These are phyloP conservation scores for Microctonus hyperodae DNA, from an alignment of 2,888 invertebrate species.

Conservation along the genomic window DNA sequence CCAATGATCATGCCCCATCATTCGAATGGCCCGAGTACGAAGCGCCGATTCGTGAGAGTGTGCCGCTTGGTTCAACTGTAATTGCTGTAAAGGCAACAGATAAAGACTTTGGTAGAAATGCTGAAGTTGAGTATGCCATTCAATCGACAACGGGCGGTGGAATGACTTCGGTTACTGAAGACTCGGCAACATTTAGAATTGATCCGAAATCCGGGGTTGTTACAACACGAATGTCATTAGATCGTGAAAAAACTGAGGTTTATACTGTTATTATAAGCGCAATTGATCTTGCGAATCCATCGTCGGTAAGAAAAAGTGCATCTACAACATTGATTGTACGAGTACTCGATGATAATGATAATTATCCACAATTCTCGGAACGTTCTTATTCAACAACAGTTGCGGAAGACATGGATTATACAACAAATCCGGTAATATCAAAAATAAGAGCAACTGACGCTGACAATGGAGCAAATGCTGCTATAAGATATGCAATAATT, in stretches of 20 bases:
- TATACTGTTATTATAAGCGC: slow-evolving; percentile 88
- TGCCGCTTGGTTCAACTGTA: slow-evolving; percentile 86
- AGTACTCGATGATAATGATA: slow-evolving; percentile 90
- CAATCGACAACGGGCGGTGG: slow-evolving; percentile 75
- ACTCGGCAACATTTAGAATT: slow-evolving; percentile 82
- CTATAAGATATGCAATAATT: slow-evolving; percentile 92
- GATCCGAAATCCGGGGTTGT: slow-evolving; percentile 87
- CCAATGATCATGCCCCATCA: slow-evolving; percentile 92
- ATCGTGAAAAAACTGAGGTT: slow-evolving; percentile 85
- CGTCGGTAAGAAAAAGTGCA: slow-evolving; percentile 80
- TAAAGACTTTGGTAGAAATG: slow-evolving; percentile 89
- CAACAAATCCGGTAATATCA: slow-evolving; percentile 83
- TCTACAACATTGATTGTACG: slow-evolving; percentile 84
- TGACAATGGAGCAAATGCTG: slow-evolving; percentile 92
- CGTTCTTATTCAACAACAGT: slow-evolving; percentile 87
- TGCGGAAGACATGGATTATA: slow-evolving; percentile 88
- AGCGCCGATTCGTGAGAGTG: slow-evolving; percentile 87
- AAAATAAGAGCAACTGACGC: slow-evolving; percentile 88
- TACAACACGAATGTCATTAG: slow-evolving; percentile 80
- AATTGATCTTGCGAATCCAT: slow-evolving; percentile 82
- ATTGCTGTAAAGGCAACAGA: slow-evolving; percentile 91
- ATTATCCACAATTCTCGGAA: slow-evolving; percentile 92
- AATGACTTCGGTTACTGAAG: slow-evolving; percentile 70
- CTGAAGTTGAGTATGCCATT: slow-evolving; percentile 84
- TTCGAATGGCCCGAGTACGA: slow-evolving; percentile 94